These are phyloP conservation scores for Rhamphomyia laevipes DNA, from an alignment of 2,888 invertebrate species.

Conservation along the genomic window DNA sequence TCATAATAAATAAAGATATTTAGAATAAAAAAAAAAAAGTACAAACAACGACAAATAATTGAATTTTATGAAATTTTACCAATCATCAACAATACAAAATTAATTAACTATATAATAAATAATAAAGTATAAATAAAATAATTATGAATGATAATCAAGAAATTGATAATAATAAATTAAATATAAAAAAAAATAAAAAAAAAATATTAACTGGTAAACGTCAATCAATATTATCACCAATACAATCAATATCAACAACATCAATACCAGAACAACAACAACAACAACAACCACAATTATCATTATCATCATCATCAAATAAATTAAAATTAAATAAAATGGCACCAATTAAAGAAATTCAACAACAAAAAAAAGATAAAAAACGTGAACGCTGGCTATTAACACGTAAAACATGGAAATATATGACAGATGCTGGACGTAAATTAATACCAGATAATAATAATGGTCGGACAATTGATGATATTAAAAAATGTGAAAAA, in stretches of 20 bases:
- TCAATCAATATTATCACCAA: no score
- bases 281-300: background rate
- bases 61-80: no score
- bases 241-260: background rate
- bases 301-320: background rate
- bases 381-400: slow-evolving; percentile 66
- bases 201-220: no score
- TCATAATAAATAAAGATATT: no score
- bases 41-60: no score
- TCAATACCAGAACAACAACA: background rate
- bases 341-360: background rate
- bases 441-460: slow-evolving; percentile 65
- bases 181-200: no score
- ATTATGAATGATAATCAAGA: no score
- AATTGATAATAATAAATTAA: no score
- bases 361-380: slow-evolving; percentile 21
- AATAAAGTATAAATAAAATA: no score
- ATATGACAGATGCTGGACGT: slow-evolving; percentile 84
- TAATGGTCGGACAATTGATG: slow-evolving; percentile 39
- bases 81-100: no score
- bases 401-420: slow-evolving; percentile 81
- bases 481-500: slow-evolving; percentile 68
- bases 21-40: no score
- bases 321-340: background rate
- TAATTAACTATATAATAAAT: no score